Evolutionary conservation across 2,888 invertebrate genomes (phyloP).

Genomic region (Hololepta plana): DNA sequence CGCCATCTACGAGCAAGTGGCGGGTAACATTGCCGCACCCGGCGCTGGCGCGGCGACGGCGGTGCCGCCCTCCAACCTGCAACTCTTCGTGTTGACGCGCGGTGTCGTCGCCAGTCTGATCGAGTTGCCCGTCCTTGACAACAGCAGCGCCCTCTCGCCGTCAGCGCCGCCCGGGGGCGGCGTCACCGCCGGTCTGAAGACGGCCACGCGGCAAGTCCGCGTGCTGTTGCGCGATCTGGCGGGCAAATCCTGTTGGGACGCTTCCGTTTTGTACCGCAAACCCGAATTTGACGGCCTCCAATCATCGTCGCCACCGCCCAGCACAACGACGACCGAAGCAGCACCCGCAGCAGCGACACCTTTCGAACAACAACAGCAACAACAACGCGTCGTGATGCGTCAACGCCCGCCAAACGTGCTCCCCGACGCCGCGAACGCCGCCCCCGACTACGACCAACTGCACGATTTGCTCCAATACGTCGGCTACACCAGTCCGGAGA

Average conservation of each 20-base stretch:
- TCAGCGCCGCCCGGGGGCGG: conserved; percentile 65
- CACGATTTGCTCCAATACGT: conserved; percentile 83
- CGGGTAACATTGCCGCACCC: too few relatives aligned
- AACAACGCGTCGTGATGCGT: conserved; percentile 49
- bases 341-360: conserved; percentile 1
- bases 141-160: too few relatives aligned
- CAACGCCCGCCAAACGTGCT: conserved; percentile 57
- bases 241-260: conserved; percentile 94
- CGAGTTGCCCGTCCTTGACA: conserved; percentile 71
- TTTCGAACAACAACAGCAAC: conserved; percentile 21
- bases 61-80: too few relatives aligned
- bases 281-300: conserved; percentile 27
- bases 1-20: too few relatives aligned
- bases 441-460: conserved; percentile 78
- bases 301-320: not conserved
- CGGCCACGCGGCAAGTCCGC: conserved; percentile 60
- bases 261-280: conserved; percentile 71
- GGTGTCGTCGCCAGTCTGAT: conserved; percentile 74
- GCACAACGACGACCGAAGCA: not conserved
- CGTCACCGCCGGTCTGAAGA: conserved; percentile 56
- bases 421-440: conserved; percentile 64
- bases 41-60: too few relatives aligned
- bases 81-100: conserved; percentile 71
- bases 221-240: conserved; percentile 77
- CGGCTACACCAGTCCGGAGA: conserved; percentile 83